Conservation (phyloP, 2,113 vertebrate species). For the Atlantisia rogersi region DNA sequence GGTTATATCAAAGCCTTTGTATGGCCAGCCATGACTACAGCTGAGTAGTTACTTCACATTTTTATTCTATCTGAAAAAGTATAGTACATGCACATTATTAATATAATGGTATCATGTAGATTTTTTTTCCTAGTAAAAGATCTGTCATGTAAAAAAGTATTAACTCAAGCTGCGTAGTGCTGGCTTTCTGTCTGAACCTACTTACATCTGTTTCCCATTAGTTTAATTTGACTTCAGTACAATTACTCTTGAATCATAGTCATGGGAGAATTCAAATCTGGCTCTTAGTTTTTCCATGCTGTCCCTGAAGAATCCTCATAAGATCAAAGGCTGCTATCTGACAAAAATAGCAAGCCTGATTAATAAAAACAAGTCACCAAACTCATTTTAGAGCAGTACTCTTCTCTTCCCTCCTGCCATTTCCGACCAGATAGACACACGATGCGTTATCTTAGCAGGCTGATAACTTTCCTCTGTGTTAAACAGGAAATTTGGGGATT, state of each 20-base stretch:
- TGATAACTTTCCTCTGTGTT: background rate
- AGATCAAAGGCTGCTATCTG: slow-evolving; percentile 35
- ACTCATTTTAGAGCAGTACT: background rate
- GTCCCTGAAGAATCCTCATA: slow-evolving; percentile 1
- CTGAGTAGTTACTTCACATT: background rate
- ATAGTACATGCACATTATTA: background rate
- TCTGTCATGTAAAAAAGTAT: background rate
- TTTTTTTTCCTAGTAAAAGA: background rate
- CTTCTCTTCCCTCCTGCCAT: background rate
- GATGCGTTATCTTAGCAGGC: background rate
- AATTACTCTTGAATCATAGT: slow-evolving; percentile 52
- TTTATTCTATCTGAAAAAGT: background rate
- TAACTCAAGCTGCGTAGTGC: background rate
- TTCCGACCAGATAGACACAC: background rate
- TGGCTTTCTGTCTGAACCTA: background rate
- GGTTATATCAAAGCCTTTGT: background rate
- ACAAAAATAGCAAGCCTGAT: slow-evolving; percentile 41
- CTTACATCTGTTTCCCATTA: slow-evolving; percentile 47
- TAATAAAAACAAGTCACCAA: slow-evolving; percentile 26
- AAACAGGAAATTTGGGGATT: slow-evolving; percentile 4
- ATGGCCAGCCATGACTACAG: background rate
- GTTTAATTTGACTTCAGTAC: slow-evolving; percentile 53
- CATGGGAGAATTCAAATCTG: slow-evolving; percentile 30
- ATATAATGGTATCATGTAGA: background rate
- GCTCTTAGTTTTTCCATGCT: slow-evolving; percentile 1